A percentile compares a stretch with the other conserved stretches of the same genome.
These are phyloP conservation scores for Eledone cirrhosa DNA, from an alignment of 2,888 invertebrate species.

Conservation along the genomic window DNA sequence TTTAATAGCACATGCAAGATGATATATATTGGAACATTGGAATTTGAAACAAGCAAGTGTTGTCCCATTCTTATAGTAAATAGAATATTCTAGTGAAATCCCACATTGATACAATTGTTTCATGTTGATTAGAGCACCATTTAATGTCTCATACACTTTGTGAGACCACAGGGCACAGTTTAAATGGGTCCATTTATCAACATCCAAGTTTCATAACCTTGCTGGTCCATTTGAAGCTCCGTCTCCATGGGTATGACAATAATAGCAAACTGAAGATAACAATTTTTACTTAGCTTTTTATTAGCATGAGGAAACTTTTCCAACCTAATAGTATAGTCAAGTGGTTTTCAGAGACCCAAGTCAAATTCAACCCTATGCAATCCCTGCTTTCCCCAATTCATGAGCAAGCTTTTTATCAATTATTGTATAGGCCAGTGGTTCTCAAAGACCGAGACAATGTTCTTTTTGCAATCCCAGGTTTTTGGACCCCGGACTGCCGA, in stretches of 20 bases:
- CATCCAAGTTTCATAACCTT: constrained; percentile 89
- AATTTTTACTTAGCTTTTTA: too few species aligned
- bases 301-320: too few species aligned
- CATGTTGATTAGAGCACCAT: constrained; percentile 94
- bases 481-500: too few species aligned
- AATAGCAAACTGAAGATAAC: too few species aligned
- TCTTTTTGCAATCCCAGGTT: too few species aligned
- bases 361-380: too few species aligned
- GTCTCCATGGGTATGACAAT: constrained; percentile 88
- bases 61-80: constrained; percentile 88
- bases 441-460: too few species aligned
- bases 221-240: constrained; percentile 91
- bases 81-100: constrained; percentile 76
- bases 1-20: constrained; percentile 93
- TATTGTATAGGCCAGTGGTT: too few species aligned
- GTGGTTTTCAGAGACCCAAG: too few species aligned
- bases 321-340: too few species aligned
- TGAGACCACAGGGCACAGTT: constrained; percentile 99
- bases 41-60: constrained; percentile 95
- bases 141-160: constrained; percentile 95
- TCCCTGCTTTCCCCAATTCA: too few species aligned
- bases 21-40: constrained; percentile 90
- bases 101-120: constrained; percentile 86
- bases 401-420: too few species aligned
- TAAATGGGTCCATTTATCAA: constrained; percentile 97